Base-by-base conservation (phyloP, 1,140 invertebrate species). In the Aricia agestis region DNA sequence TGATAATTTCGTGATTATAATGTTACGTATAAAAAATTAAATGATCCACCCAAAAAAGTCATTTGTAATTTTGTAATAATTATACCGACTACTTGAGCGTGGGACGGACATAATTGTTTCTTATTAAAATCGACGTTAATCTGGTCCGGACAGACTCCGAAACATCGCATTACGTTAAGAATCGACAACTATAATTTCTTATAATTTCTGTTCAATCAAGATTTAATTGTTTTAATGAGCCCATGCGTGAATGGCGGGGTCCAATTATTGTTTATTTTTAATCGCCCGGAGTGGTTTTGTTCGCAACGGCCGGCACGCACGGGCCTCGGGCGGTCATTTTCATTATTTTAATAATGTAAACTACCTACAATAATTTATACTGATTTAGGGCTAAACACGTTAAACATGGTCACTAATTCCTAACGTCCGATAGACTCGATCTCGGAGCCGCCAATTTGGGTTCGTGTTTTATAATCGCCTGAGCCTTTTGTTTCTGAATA, bases 261-360 rank as follows among this genome's bases (percentile, higher is more conserved):
- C 87, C 89, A 91, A 90, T 91, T 91, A 91, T 90, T 90, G 87
- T 90, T 91, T 91, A 91, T 91, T 90, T 91, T 91, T 91, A 91
- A 91, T 91, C 88, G 89, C 87, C 89, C 76, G 85, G 82, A 90
- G 87, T 83, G 87, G 83, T 91, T 90, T 87, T 85, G 89, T 89
- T 90, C 83, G 89, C 87, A 84, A 88, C 36, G 36, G 36, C 36
- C 79, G 72, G 84, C 89, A 88, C 87, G 86, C 87, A 91, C 82
- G 83, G 86, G 84, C 89, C 87, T 68, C 74, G 66, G 82, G 86
- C 86, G 82, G 85, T 89, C 89, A 89, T 90, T 91, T 91, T 91
- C 87, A 91, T 91, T 91, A 91, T 91, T 91, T 91, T 91, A 91
- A 91, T 91, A 90, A 90, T 90, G 87, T 90, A 86, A 90, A 91